phyloP scores from a whole-genome alignment of 2,888 invertebrate genomes.

The Physocephala rufipes region DNA sequence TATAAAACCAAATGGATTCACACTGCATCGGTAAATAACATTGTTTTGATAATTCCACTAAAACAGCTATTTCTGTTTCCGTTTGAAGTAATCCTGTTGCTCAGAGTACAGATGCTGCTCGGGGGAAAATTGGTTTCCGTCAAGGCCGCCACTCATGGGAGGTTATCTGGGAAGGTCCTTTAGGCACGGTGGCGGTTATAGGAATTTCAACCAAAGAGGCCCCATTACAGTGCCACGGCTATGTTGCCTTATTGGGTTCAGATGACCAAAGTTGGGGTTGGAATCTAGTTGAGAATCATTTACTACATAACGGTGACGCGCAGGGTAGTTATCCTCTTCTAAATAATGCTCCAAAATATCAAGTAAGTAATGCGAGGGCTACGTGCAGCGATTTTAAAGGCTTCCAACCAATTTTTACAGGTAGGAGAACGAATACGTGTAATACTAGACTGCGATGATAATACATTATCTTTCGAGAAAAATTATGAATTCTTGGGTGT shows the following conservation, averaged over 20 bases:
- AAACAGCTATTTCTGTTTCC: neutral
- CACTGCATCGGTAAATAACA: constrained; percentile 82
- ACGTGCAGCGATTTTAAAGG: neutral
- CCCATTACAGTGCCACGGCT: constrained; percentile 91
- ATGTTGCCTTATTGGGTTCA: constrained; percentile 92
- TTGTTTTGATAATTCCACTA: too few species aligned
- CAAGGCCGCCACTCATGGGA: constrained; percentile 97
- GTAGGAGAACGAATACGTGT: constrained; percentile 97
- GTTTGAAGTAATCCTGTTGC: constrained; percentile 89
- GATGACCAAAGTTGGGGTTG: constrained; percentile 99
- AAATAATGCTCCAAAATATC: constrained; percentile 97
- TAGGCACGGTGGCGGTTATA: constrained; percentile 97
- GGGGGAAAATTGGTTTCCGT: constrained; percentile 89
- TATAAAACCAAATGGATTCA: constrained; percentile 96
- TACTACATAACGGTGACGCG: constrained; percentile 94
- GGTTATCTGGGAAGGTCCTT: constrained; percentile 97
- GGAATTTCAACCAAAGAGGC: constrained; percentile 96
- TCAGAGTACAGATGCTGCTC: constrained; percentile 95
- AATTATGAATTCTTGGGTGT: constrained; percentile 98
- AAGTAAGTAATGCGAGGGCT: constrained; percentile 69
- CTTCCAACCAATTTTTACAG: constrained; percentile 66
- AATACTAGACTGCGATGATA: constrained; percentile 97
- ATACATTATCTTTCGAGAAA: constrained; percentile 96
- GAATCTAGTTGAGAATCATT: constrained; percentile 98
- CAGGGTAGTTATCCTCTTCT: constrained; percentile 93